A percentile compares a stretch with the other conserved stretches of the same genome.
Conservation (phyloP, 1,140 invertebrate genomes). For the Cydia pomonella region DNA sequence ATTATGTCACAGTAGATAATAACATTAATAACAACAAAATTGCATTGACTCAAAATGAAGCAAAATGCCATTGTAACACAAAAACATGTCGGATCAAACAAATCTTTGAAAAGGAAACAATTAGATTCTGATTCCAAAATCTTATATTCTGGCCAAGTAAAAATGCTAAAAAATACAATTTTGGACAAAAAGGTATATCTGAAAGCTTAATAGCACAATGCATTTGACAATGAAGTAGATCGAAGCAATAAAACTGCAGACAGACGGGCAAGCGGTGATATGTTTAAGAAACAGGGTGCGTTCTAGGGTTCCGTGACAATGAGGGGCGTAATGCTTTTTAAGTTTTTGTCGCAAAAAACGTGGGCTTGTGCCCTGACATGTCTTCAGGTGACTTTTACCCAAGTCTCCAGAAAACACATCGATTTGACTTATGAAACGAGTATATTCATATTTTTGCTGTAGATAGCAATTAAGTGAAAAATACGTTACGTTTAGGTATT, state of each 20-base stretch:
- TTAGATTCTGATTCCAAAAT: slow-evolving; percentile 36
- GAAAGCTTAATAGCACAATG: slow-evolving; percentile 34
- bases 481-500: no score
- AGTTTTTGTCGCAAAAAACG: not conserved
- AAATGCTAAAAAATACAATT: slow-evolving; percentile 35
- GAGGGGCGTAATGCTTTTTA: slow-evolving; percentile 16
- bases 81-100: slow-evolving; percentile 31
- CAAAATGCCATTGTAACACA: not conserved
- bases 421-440: not conserved
- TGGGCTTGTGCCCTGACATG: not conserved
- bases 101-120: slow-evolving; percentile 39
- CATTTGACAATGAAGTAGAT: slow-evolving; percentile 46
- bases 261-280: slow-evolving; percentile 13
- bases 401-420: not conserved
- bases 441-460: not conserved
- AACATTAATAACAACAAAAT: not conserved
- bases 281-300: not conserved
- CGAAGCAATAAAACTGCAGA: slow-evolving; percentile 46
- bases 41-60: not conserved
- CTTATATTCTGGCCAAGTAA: slow-evolving; percentile 42
- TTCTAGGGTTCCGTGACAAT: slow-evolving; percentile 8
- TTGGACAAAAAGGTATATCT: slow-evolving; percentile 31
- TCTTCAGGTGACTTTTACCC: not conserved
- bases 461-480: not conserved
- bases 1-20: not conserved